These are phyloP conservation scores for Origma solitaria DNA, from an alignment of 2,113 vertebrate species.

Conservation along the genomic window DNA sequence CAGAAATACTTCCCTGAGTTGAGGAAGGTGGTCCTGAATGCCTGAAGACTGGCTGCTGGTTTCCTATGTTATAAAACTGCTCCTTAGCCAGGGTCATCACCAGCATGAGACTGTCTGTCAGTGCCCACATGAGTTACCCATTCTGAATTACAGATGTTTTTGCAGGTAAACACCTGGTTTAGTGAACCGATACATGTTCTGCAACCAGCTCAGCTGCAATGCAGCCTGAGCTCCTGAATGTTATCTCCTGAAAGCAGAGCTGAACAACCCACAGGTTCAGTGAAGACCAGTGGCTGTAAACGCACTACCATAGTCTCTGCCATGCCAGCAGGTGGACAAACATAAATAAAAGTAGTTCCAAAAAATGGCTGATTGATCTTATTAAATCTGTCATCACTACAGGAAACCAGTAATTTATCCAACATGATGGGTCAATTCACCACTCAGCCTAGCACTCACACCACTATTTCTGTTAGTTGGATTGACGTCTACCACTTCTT, in stretches of 20 bases:
- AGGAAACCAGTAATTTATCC: not conserved
- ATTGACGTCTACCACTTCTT: rapidly evolving
- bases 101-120: not conserved
- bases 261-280: not conserved
- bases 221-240: not conserved
- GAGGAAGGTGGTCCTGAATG: not conserved
- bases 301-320: not conserved
- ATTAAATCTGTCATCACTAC: not conserved
- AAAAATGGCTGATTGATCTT: not conserved
- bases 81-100: not conserved
- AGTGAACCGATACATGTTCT: not conserved
- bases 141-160: not conserved
- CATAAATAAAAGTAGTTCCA: not conserved
- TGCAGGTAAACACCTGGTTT: not conserved
- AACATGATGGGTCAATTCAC: not conserved
- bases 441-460: not conserved
- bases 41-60: not conserved
- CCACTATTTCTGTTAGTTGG: not conserved
- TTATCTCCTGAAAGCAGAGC: not conserved
- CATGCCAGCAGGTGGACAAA: not conserved
- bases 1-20: not conserved
- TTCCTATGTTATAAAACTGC: not conserved
- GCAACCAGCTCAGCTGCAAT: not conserved
- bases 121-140: not conserved
- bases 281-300: not conserved